Percentiles rank a stretch among this genome's conserved stretches.
phyloP scores from a whole-genome alignment of 1,140 invertebrate species.

The Drosophila carrolli region DNA sequence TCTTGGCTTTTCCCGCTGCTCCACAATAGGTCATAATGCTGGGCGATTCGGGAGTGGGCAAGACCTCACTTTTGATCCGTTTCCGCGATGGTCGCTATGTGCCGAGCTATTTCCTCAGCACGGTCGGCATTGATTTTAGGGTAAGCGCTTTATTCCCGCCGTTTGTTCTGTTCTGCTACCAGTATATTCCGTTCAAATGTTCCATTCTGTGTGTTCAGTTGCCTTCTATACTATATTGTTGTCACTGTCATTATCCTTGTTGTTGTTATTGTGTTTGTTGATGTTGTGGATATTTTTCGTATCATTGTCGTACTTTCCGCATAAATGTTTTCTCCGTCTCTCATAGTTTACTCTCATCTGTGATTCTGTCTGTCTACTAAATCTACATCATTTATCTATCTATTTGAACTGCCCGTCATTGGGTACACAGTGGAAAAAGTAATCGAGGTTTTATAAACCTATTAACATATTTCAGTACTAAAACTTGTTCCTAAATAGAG shows the following conservation, averaged over 20 bases:
- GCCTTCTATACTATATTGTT: conserved; percentile 7
- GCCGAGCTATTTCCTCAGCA: conserved; percentile 96
- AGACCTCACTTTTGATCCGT: conserved; percentile 93
- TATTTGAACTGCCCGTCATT: conserved; percentile 24
- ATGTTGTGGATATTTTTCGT: conserved; percentile 48
- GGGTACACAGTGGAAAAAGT: conserved; percentile 2
- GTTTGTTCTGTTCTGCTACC: conserved; percentile 5
- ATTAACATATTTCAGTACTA: too few relatives aligned
- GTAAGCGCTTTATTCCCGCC: conserved; percentile 85
- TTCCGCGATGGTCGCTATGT: conserved; percentile 95
- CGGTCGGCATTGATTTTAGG: conserved; percentile 97
- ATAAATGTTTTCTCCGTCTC: conserved; percentile 54
- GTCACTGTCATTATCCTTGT: conserved; percentile 18
- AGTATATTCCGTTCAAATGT: conserved; percentile 11
- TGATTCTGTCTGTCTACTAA: conserved; percentile 20
- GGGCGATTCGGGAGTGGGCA: conserved; percentile 95
- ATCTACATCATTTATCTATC: conserved; percentile 19
- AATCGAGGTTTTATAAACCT: neutral
- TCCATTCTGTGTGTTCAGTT: conserved; percentile 15
- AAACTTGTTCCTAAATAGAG: too few relatives aligned
- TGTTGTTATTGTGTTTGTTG: conserved; percentile 15
- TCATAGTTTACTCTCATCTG: conserved; percentile 14
- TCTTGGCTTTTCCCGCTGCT: neutral
- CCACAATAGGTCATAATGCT: conserved; percentile 93
- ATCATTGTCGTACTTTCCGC: conserved; percentile 49